Percentiles rank a stretch among this genome's conserved stretches.
Conservation (phyloP, 2,797 vertebrate species). For the Neopelma chrysocephalum region DNA sequence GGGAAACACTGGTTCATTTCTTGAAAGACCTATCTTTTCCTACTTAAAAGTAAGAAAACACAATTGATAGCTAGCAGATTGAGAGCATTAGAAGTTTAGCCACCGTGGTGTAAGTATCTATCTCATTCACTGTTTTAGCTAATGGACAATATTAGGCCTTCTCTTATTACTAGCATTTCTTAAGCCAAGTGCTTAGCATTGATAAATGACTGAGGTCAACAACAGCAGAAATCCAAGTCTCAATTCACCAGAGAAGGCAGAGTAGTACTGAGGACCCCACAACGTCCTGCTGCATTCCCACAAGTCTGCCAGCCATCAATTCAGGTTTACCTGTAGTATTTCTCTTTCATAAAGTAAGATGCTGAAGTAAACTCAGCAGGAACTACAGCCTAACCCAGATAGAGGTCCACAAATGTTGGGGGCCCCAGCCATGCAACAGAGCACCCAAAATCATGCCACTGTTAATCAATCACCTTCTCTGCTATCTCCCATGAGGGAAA, state of each 20-base stretch:
- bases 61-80: neutral
- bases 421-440: neutral
- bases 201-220: neutral
- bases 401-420: neutral
- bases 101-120: neutral
- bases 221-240: neutral
- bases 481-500: neutral
- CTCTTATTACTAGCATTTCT: neutral
- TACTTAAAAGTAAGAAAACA: neutral
- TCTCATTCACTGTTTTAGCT: neutral
- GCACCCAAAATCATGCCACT: neutral
- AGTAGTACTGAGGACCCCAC: neutral
- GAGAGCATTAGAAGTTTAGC: neutral
- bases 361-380: neutral
- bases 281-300: neutral
- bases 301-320: fast-evolving
- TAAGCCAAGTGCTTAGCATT: neutral
- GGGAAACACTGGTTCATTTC: neutral
- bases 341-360: neutral
- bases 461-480: neutral
- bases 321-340: neutral
- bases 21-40: neutral
- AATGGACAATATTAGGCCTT: neutral
- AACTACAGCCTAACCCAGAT: neutral
- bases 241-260: neutral